phyloP scores from a whole-genome alignment of 2,888 invertebrate genomes.

The Nasonovia ribisnigri region DNA sequence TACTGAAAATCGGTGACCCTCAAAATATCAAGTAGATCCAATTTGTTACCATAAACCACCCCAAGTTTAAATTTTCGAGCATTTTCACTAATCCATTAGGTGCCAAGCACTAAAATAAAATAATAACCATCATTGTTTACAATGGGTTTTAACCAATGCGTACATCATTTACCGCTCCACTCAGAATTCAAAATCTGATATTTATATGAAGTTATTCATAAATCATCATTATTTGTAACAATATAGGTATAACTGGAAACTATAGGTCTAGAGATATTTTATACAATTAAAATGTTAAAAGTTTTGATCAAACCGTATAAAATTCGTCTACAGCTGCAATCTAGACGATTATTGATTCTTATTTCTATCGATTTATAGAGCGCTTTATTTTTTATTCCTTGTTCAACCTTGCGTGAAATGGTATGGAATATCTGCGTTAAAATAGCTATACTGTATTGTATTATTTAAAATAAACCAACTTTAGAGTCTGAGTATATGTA shows the following conservation, averaged over 20 bases:
- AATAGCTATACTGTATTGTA: too few relatives aligned
- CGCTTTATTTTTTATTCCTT: background rate
- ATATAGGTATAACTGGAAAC: too few relatives aligned
- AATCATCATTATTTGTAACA: too few relatives aligned
- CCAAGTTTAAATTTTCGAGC: background rate
- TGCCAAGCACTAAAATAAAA: background rate
- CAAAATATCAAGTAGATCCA: background rate
- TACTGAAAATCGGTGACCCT: background rate
- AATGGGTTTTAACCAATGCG: too few relatives aligned
- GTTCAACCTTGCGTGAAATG: background rate
- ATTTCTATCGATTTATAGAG: background rate
- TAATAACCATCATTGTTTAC: background rate
- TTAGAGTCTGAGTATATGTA: background rate
- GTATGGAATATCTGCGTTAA: background rate
- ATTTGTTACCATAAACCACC: background rate
- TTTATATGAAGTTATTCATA: background rate
- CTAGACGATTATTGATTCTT: too few relatives aligned
- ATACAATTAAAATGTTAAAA: background rate
- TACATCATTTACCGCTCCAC: background rate
- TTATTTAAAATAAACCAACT: background rate
- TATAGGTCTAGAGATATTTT: too few relatives aligned
- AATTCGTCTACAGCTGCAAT: background rate
- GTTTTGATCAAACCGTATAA: background rate
- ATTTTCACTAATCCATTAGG: background rate
- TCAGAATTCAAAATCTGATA: background rate